Percentiles rank a stretch among this genome's conserved stretches.
Evolutionary conservation across 2,888 invertebrate genomes (phyloP).

Genomic region (Volucella bombylans): DNA sequence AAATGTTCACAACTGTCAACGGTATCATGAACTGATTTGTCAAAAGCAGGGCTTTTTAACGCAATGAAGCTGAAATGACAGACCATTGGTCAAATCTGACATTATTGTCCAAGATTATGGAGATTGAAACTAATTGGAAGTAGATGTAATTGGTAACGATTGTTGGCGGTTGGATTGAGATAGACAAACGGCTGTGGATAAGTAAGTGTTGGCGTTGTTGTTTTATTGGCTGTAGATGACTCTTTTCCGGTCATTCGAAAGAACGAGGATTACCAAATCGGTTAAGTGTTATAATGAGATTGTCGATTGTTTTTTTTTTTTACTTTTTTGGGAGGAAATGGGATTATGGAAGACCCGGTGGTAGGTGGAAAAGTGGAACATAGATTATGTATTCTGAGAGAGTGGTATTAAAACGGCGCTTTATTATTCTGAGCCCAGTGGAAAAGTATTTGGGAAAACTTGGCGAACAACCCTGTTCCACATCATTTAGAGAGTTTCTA

Average conservation of each 20-base stretch:
- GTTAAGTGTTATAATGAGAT: not conserved
- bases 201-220: slow-evolving; percentile 19
- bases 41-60: slow-evolving; percentile 39
- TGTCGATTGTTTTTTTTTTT: not conserved
- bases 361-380: too few species aligned
- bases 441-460: too few species aligned
- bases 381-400: too few species aligned
- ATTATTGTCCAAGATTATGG: slow-evolving; percentile 23
- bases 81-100: slow-evolving; percentile 44
- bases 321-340: too few species aligned
- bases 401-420: too few species aligned
- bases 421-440: too few species aligned
- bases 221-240: not conserved
- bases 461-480: too few species aligned
- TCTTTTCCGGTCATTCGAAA: not conserved
- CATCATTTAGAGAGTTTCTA: too few species aligned
- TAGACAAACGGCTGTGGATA: slow-evolving; percentile 1
- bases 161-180: not conserved
- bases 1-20: slow-evolving; percentile 1
- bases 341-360: too few species aligned
- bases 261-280: too few species aligned
- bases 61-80: slow-evolving; percentile 22
- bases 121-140: slow-evolving; percentile 18
- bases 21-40: slow-evolving; percentile 26
- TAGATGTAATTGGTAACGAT: not conserved